Conservation (phyloP, 37 sponge, comb jelly and placozoan genomes). For the Hormiphora californensis region DNA sequence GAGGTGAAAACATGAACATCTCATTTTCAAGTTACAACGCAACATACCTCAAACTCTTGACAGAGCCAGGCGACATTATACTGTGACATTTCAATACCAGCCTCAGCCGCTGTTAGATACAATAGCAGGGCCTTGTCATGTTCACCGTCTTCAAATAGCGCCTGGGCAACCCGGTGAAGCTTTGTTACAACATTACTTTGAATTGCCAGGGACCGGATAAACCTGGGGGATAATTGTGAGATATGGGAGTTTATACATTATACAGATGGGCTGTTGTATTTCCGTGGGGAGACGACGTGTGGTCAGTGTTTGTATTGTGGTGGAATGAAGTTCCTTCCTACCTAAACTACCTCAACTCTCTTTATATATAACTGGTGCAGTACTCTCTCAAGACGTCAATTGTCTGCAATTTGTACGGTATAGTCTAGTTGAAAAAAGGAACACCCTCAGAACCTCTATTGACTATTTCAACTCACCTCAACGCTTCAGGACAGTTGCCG, state of each 20-base stretch:
- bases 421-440: not conserved
- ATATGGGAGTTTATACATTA: too few relatives aligned
- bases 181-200: constrained; percentile 14
- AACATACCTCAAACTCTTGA: constrained; percentile 37
- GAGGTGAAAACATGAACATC: too few relatives aligned
- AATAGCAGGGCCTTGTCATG: not conserved
- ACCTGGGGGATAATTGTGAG: too few relatives aligned
- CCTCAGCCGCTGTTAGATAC: constrained; percentile 20
- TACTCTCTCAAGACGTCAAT: too few relatives aligned
- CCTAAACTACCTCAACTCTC: too few relatives aligned
- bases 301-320: too few relatives aligned
- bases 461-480: constrained; percentile 7
- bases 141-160: not conserved
- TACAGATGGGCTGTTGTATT: too few relatives aligned
- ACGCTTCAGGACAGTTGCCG: not conserved
- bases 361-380: too few relatives aligned
- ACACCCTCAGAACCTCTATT: not conserved
- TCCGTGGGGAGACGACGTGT: too few relatives aligned
- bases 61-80: constrained; percentile 35
- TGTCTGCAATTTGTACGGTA: too few relatives aligned
- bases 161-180: not conserved
- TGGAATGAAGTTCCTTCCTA: too few relatives aligned
- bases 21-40: not conserved
- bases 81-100: constrained; percentile 23
- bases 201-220: not conserved